Percentiles rank a stretch among this genome's conserved stretches.
Evolutionary conservation across 2,113 vertebrate species (phyloP).

Genomic region (Nasalis larvatus): DNA sequence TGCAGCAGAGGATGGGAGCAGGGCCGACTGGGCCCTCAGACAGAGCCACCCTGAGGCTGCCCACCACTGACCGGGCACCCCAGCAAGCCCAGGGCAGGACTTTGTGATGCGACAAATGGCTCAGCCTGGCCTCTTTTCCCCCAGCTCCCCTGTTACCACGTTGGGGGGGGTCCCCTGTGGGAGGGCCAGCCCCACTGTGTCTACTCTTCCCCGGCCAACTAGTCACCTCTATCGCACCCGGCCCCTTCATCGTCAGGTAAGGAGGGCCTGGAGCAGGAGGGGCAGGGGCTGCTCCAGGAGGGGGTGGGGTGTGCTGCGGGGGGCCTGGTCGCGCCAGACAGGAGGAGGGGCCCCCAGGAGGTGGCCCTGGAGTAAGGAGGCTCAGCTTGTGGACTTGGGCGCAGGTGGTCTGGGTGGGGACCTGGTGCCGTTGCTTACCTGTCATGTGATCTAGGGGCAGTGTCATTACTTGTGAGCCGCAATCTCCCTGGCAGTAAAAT

Average conservation of each 20-base stretch:
- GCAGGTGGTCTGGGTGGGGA: background rate
- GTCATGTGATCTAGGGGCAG: accelerated
- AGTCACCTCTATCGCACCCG: background rate
- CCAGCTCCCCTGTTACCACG: background rate
- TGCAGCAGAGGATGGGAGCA: accelerated
- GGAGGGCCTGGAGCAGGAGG: background rate
- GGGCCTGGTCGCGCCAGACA: background rate
- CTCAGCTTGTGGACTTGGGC: background rate
- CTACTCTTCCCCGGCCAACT: background rate
- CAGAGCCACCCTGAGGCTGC: background rate
- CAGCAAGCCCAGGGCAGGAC: background rate
- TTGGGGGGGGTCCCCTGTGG: background rate
- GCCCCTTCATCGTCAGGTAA: constrained; percentile 14
- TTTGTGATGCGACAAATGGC: constrained; percentile 68
- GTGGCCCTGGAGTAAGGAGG: accelerated
- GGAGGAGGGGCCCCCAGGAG: background rate
- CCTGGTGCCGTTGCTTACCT: background rate
- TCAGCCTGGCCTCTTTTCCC: background rate
- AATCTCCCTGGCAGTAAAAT: background rate
- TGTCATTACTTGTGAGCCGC: background rate
- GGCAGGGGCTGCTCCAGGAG: background rate
- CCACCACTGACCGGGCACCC: background rate
- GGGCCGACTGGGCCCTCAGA: background rate
- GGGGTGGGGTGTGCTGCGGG: accelerated
- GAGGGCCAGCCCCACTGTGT: background rate